phyloP scores from a whole-genome alignment of 2,113 vertebrate genomes.

The Orycteropus afer region DNA sequence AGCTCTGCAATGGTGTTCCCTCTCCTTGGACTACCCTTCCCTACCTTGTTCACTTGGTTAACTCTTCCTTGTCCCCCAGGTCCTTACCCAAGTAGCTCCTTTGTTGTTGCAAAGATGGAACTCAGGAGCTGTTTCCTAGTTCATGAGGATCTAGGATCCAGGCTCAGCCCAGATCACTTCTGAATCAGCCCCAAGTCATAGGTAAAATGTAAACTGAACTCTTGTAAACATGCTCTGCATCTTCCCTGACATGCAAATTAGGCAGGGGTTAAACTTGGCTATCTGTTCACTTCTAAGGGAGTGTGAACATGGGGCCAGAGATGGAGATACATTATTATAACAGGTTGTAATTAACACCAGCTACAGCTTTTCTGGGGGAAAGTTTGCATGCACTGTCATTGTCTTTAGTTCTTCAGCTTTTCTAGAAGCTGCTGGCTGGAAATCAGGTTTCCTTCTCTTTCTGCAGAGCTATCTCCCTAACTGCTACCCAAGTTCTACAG shows the following conservation, averaged over 20 bases:
- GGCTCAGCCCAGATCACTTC: background rate
- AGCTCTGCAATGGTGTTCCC: background rate
- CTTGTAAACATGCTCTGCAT: background rate
- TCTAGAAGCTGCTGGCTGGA: background rate
- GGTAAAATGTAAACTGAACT: background rate
- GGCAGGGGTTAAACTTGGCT: background rate
- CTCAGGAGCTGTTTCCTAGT: background rate
- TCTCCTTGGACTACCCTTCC: background rate
- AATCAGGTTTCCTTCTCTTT: background rate
- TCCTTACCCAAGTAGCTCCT: background rate
- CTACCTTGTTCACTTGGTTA: background rate
- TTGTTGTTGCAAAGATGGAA: background rate
- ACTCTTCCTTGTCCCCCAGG: background rate
- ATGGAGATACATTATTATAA: background rate
- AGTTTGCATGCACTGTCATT: background rate
- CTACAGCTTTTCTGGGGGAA: background rate
- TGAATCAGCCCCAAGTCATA: background rate
- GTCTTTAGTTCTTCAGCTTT: background rate
- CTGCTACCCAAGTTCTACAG: background rate
- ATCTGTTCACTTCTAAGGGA: background rate
- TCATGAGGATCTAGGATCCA: background rate
- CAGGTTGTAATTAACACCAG: background rate
- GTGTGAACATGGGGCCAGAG: background rate
- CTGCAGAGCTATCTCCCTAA: background rate
- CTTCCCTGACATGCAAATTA: background rate